Base-by-base conservation (phyloP, 2,888 invertebrate genomes). In the Resseliella maxima region DNA sequence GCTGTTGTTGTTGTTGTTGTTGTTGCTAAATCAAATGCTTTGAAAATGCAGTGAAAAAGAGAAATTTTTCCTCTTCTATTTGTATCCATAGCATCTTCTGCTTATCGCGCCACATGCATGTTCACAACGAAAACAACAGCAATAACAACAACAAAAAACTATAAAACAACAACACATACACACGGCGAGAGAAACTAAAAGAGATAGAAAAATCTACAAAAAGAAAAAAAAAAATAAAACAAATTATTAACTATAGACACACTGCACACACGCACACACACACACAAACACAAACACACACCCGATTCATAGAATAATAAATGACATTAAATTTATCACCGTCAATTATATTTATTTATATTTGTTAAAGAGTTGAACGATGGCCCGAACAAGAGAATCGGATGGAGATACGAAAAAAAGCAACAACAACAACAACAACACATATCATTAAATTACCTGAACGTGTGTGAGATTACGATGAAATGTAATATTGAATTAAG, bases 251-350 rank as follows among this genome's bases (percentile, higher is more conserved):
- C 72, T 72, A 72, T 72, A n/a, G n/a, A n/a, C n/a, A n/a, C n/a
- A n/a, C n/a, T n/a, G 21, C 50, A 50, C 50, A 41, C 12, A 41
- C 41, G 12, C 50, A 50, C 50, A 41, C 5, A 21, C 50, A 50
- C 50, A 41, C 41, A 21, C 50, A 50, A 8, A 41, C 41, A 41
- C 6, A 8, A 5, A 41, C 41, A 35, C 31, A 31, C 72, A 83
- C 38, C n/a, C 36, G 38, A 83, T 83, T 83, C 83, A 83, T 83
- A 38, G 83, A 83, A 83, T 83, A 83, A 83, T 83, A 83, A 83
- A 83, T 83, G 83, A 83, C 83, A 83, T 83, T 83, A 45, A 85
- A 85, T 85, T 85, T 85, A 85, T 85, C 85, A 85, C 85, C 85
- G 46, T 85, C 85, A 85, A 85, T 85, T 85, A 85, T 45, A 46